Evolutionary conservation across 2,113 vertebrate genomes (phyloP), one percentile per base, ranked within the genome.

Genomic region (Nansenia antarctica): DNA sequence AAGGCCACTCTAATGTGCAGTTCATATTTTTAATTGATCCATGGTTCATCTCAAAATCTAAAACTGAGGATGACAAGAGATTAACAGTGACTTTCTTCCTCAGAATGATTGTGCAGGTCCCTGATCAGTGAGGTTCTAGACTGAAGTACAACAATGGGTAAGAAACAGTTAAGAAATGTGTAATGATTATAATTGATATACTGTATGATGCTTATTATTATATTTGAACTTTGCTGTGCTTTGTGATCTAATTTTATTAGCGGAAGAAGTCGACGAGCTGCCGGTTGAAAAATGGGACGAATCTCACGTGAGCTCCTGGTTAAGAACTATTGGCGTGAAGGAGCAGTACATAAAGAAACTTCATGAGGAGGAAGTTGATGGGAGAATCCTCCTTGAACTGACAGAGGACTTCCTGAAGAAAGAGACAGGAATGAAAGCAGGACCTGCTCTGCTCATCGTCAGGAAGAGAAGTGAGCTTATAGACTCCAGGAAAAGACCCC

Each of bases 251-350:
- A n/a, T n/a, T n/a, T n/a, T n/a, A n/a, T n/a, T n/a, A 69, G 80
- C 80, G 79, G 71, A 83, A 9, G 67, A 88, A 72, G 31, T 32
- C 66, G 37, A 82, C 66, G 34, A 82, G 2, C 0, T 83, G 62
- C 82, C 87, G 47, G 63, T 91, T 62, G 57, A 80, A 18, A 34
- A 82, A 32, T 95, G 94, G 94, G 89, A 65, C 20, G 93, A 92
- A 82, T 76, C 79, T 29, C 64, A 94, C 0, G 93, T 95, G 32
- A 89, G 78, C 55, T 57, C 18, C 0, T 95, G 94, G 94, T 82
- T 95, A 12, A 77, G 63, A 49, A 90, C 86, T 0, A 88, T 77
- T 31, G 87, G 86, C 61, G 70, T 95, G 2, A 93, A 94, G 65
- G 81, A 91, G 29, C 70, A 76, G 0, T 91, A 94, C 2, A 59